Evolutionary conservation across 2,113 vertebrate genomes (phyloP).

Genomic region (Podiceps cristatus): DNA sequence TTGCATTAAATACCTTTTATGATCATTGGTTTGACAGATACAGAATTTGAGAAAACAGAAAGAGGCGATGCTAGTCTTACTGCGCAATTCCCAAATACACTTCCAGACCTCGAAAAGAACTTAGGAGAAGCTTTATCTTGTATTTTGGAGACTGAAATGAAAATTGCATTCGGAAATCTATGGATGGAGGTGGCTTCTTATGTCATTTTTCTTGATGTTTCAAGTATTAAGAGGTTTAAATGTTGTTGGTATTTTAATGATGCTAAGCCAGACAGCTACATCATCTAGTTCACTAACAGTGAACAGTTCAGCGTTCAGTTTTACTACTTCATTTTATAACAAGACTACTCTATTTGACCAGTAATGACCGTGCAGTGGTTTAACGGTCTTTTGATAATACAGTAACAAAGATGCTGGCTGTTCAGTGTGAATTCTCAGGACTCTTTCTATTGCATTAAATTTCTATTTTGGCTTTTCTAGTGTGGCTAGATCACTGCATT

Average conservation of each 20-base stretch:
- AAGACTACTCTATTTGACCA: neutral
- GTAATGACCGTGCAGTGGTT: neutral
- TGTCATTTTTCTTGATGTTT: neutral
- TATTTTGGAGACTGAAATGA: conserved; percentile 92
- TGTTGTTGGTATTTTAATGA: neutral
- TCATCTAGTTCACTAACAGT: neutral
- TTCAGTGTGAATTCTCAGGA: neutral
- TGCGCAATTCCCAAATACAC: conserved; percentile 58
- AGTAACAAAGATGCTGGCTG: neutral
- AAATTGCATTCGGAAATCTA: conserved; percentile 84
- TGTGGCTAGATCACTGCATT: neutral
- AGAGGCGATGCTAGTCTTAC: neutral
- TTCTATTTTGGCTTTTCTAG: neutral
- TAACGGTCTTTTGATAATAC: neutral
- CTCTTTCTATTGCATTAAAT: neutral
- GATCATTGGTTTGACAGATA: conserved; percentile 55
- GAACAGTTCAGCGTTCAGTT: neutral
- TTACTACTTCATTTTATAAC: neutral
- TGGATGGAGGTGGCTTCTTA: conserved; percentile 86
- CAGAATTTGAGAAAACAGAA: neutral
- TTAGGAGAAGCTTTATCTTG: conserved; percentile 86
- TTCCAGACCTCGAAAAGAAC: conserved; percentile 81
- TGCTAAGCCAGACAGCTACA: neutral
- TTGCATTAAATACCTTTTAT: neutral
- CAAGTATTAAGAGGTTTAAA: neutral